Evolutionary conservation across 2,113 vertebrate genomes (phyloP).

Genomic region (Crotophaga sulcirostris): DNA sequence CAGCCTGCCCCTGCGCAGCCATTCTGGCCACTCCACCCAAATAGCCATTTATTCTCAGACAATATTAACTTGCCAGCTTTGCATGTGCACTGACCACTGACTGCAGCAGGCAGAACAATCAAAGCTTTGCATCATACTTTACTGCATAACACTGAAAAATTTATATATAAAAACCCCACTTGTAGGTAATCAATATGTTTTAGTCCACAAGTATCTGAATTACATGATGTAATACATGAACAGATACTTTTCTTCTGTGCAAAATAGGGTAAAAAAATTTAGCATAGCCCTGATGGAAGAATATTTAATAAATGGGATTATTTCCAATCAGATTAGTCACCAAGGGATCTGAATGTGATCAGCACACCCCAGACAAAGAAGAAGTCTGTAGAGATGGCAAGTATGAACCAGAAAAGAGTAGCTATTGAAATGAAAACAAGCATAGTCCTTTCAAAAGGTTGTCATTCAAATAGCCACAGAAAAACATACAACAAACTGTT

Average conservation of each 20-base stretch:
- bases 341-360: background rate
- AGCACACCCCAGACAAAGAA: background rate
- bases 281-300: background rate
- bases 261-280: background rate
- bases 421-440: background rate
- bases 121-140: background rate
- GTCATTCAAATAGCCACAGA: background rate
- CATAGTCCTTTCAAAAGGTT: background rate
- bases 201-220: background rate
- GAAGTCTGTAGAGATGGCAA: background rate
- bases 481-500: background rate
- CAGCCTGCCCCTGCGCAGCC: background rate
- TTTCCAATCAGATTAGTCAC: background rate
- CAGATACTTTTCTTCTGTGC: background rate
- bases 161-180: background rate
- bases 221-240: background rate
- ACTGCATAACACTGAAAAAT: too few relatives aligned
- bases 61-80: background rate
- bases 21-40: background rate
- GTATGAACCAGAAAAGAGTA: background rate
- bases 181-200: background rate
- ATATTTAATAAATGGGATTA: background rate
- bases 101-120: background rate
- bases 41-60: background rate
- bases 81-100: background rate